Evolutionary conservation across 2,797 vertebrate genomes (phyloP).

Genomic region (Oryzias sinensis): DNA sequence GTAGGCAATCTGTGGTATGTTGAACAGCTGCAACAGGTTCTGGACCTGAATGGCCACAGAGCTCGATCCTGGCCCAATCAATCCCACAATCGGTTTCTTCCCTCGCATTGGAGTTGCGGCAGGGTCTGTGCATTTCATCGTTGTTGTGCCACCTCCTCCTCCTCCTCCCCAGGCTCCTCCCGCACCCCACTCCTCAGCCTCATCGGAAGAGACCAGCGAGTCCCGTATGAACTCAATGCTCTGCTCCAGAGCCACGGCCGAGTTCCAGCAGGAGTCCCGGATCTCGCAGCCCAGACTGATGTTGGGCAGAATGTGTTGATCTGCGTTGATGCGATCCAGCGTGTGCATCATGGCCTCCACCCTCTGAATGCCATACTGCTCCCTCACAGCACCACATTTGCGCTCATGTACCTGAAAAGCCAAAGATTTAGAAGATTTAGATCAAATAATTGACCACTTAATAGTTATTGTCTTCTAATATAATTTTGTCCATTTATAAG

Average conservation of each 20-base stretch:
- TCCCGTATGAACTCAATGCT: slow-evolving; percentile 98
- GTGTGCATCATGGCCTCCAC: slow-evolving; percentile 98
- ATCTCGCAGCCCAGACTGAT: slow-evolving; percentile 96
- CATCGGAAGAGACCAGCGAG: slow-evolving; percentile 87
- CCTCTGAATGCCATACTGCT: slow-evolving; percentile 97
- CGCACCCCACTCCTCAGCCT: slow-evolving; percentile 66
- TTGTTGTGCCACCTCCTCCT: slow-evolving; percentile 62
- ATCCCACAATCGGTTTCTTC: slow-evolving; percentile 96
- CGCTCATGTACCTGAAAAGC: slow-evolving; percentile 89
- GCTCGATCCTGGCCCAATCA: slow-evolving; percentile 97
- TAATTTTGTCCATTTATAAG: not conserved
- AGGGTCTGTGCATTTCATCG: slow-evolving; percentile 86
- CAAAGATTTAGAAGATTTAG: not conserved
- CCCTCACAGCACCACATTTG: slow-evolving; percentile 94
- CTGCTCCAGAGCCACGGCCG: slow-evolving; percentile 95
- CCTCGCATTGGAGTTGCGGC: slow-evolving; percentile 83
- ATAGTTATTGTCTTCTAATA: no score
- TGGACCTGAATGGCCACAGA: slow-evolving; percentile 99
- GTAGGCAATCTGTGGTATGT: slow-evolving; percentile 99
- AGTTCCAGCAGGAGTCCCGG: slow-evolving; percentile 98
- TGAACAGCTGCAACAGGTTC: slow-evolving; percentile 97
- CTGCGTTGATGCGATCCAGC: slow-evolving; percentile 92
- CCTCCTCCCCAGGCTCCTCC: slow-evolving; percentile 63
- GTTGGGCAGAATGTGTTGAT: slow-evolving; percentile 89
- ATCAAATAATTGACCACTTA: no score